These are phyloP conservation scores for Thecocarcelia acutangulata DNA, from an alignment of 2,888 invertebrate species.

Conservation along the genomic window DNA sequence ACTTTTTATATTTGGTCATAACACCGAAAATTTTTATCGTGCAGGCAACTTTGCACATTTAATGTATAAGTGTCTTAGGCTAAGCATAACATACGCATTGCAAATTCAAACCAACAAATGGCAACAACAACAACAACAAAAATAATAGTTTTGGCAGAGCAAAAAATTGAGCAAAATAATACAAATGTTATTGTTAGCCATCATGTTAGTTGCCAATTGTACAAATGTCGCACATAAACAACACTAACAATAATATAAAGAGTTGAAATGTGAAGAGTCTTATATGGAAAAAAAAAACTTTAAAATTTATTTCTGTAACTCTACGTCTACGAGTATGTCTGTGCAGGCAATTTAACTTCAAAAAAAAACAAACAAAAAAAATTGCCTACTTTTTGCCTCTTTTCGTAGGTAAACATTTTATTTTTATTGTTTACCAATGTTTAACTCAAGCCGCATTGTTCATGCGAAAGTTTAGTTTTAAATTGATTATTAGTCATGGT, in stretches of 20 bases:
- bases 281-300: constrained; percentile 59
- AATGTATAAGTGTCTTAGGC: neutral
- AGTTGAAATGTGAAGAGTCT: constrained; percentile 68
- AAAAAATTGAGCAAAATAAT: constrained; percentile 54
- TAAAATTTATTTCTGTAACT: constrained; percentile 47
- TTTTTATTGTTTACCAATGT: constrained; percentile 48
- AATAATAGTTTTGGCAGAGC: constrained; percentile 1
- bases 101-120: constrained; percentile 55
- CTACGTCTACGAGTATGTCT: neutral
- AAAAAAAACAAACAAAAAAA: too few relatives aligned
- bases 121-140: constrained; percentile 29
- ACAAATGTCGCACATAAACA: constrained; percentile 69
- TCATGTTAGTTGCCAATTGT: constrained; percentile 70
- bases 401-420: neutral
- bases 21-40: constrained; percentile 53
- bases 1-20: constrained; percentile 47
- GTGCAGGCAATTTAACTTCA: neutral
- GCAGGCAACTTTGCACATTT: constrained; percentile 8
- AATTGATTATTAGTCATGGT: constrained; percentile 47
- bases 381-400: constrained; percentile 40
- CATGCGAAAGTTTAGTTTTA: neutral
- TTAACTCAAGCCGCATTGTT: constrained; percentile 18
- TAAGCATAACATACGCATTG: constrained; percentile 58
- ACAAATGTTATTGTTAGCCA: constrained; percentile 70
- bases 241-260: constrained; percentile 68